Conservation (phyloP, 2,888 invertebrate genomes). For the Drosophila sordidula region DNA sequence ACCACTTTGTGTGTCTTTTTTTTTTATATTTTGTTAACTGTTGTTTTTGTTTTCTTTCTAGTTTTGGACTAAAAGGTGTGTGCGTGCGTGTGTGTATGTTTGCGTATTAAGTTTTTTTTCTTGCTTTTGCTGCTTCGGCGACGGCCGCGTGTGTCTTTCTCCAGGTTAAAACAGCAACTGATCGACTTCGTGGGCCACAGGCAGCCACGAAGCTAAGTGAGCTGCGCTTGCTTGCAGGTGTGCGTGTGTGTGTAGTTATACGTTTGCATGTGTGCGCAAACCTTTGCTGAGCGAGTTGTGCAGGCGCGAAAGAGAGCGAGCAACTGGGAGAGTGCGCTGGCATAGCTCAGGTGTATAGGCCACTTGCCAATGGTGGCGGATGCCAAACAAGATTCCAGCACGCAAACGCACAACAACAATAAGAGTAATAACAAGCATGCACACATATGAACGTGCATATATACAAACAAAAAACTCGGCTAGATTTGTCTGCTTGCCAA, state of each 20-base stretch:
- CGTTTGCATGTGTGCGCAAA: conserved; percentile 3
- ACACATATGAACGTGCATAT: not conserved
- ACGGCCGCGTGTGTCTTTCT: conserved; percentile 64
- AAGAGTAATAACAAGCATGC: conserved; percentile 1
- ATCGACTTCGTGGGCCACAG: conserved; percentile 67
- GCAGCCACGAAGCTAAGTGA: conserved; percentile 73
- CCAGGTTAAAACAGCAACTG: conserved; percentile 71
- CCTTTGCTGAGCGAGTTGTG: conserved; percentile 31
- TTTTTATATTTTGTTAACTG: conserved; percentile 38
- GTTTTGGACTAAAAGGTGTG: conserved; percentile 63
- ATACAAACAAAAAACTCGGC: conserved; percentile 18
- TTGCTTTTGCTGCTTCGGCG: conserved; percentile 34
- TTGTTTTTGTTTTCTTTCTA: conserved; percentile 74
- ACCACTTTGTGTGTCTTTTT: conserved; percentile 45
- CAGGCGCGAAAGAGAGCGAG: conserved; percentile 8
- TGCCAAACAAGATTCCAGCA: conserved; percentile 77
- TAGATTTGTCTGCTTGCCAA: conserved; percentile 57
- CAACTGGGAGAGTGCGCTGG: conserved; percentile 13
- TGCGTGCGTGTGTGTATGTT: conserved; percentile 29
- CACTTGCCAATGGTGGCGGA: conserved; percentile 45
- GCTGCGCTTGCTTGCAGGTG: conserved; percentile 55
- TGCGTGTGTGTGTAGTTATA: conserved; percentile 3
- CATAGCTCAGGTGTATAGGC: conserved; percentile 58
- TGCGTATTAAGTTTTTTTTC: conserved; percentile 39
- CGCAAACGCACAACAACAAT: conserved; percentile 61